Conservation (phyloP, 2,797 vertebrate species). For the Bufotes viridis region DNA sequence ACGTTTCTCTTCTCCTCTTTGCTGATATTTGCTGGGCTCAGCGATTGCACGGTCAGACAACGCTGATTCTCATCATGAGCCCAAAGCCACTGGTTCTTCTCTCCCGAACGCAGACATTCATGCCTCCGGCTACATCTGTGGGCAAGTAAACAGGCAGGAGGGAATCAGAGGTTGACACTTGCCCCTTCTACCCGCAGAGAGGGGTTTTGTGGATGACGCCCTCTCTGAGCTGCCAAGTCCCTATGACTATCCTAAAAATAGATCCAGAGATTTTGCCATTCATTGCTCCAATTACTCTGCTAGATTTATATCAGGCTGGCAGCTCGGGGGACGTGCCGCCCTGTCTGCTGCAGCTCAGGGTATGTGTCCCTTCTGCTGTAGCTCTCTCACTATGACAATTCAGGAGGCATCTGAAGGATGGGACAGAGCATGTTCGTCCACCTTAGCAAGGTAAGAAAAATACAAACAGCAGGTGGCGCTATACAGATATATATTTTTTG, state of each 20-base stretch:
- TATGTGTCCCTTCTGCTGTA: too few relatives aligned
- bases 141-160: neutral
- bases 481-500: too few relatives aligned
- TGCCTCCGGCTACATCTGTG: conserved; percentile 85
- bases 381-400: too few relatives aligned
- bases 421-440: too few relatives aligned
- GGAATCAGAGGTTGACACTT: neutral
- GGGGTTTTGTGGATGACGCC: neutral
- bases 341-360: too few relatives aligned
- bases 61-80: conserved; percentile 88
- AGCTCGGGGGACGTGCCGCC: too few relatives aligned
- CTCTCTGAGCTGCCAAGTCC: neutral
- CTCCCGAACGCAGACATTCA: conserved; percentile 79
- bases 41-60: conserved; percentile 81
- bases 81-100: conserved; percentile 90
- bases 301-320: too few relatives aligned
- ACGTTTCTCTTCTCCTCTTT: conserved; percentile 88
- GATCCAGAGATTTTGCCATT: too few relatives aligned
- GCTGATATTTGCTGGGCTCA: conserved; percentile 91
- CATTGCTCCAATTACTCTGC: too few relatives aligned
- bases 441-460: too few relatives aligned
- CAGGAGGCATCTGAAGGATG: too few relatives aligned
- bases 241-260: neutral
- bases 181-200: neutral
- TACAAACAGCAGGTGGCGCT: too few relatives aligned